Conservation (phyloP, 2,888 invertebrate genomes). For the Buathra laborator region DNA sequence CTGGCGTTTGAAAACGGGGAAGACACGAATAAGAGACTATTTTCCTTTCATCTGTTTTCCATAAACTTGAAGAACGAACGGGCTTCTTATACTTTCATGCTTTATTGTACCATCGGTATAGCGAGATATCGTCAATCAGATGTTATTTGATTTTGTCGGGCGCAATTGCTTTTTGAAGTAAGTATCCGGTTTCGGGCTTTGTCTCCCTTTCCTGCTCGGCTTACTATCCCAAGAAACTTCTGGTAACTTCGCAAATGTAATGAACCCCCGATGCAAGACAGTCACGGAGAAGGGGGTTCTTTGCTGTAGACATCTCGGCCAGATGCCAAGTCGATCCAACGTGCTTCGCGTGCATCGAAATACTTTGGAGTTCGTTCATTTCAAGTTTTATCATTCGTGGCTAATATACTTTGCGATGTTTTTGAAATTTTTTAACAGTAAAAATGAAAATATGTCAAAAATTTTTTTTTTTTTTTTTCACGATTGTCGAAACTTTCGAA, state of each 20-base stretch:
- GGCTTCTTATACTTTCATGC: conserved; percentile 12
- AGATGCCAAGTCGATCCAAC: background rate
- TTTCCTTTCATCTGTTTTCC: conserved; percentile 15
- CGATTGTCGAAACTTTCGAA: background rate
- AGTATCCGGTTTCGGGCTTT: background rate
- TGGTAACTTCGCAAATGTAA: conserved; percentile 4
- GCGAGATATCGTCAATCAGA: conserved; percentile 32
- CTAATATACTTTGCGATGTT: no score
- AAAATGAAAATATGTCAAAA: conserved; percentile 7
- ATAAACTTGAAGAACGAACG: conserved; percentile 5
- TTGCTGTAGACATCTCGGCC: background rate
- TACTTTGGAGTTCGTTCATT: background rate
- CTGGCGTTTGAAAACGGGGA: conserved; percentile 1
- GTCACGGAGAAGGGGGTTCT: background rate
- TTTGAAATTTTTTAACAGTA: no score
- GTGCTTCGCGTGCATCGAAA: background rate
- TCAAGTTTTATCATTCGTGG: background rate
- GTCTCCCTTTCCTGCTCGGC: background rate
- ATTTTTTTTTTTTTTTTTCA: background rate
- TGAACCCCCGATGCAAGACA: background rate
- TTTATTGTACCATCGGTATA: background rate
- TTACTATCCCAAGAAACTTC: background rate
- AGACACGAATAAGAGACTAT: conserved; percentile 35
- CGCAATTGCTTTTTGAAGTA: background rate
- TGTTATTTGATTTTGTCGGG: conserved; percentile 25